A percentile compares a stretch with the other conserved stretches of the same genome.
Evolutionary conservation across 1,140 invertebrate species (phyloP).

Genomic region (Steinernema feltiae): DNA sequence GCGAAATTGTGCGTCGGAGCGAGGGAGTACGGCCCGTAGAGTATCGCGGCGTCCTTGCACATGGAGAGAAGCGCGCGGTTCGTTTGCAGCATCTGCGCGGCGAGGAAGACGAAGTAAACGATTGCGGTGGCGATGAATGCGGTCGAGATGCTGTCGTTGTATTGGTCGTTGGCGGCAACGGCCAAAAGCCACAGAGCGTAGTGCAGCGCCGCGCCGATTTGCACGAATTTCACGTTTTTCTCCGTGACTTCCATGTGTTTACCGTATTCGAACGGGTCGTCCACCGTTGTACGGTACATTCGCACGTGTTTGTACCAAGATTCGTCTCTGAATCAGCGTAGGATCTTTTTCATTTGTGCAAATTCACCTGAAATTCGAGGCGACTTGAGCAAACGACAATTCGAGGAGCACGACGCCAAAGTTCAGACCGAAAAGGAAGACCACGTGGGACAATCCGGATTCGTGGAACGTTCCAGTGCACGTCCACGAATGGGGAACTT

Average conservation of each 20-base stretch:
- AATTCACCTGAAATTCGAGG: background rate
- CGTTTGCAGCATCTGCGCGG: background rate
- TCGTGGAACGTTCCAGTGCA: background rate
- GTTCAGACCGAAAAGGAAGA: background rate
- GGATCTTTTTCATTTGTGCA: too few species aligned
- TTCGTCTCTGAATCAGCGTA: background rate
- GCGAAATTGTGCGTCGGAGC: background rate
- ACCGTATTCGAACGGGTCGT: background rate
- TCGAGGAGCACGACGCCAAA: background rate
- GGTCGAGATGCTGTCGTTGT: background rate
- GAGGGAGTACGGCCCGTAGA: background rate
- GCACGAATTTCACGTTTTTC: background rate
- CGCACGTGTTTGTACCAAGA: background rate
- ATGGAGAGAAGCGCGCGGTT: background rate
- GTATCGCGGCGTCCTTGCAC: background rate
- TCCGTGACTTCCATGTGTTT: background rate
- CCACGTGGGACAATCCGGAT: background rate
- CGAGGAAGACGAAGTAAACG: background rate
- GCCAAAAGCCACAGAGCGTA: background rate
- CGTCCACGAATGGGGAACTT: background rate
- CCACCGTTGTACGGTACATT: background rate
- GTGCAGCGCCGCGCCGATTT: background rate
- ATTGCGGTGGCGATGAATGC: background rate
- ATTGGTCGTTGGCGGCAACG: background rate
- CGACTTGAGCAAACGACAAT: background rate